A percentile compares a stretch with the other conserved stretches of the same genome.
phyloP scores from a whole-genome alignment of 2,113 vertebrate genomes.

The Panthera uncia region DNA sequence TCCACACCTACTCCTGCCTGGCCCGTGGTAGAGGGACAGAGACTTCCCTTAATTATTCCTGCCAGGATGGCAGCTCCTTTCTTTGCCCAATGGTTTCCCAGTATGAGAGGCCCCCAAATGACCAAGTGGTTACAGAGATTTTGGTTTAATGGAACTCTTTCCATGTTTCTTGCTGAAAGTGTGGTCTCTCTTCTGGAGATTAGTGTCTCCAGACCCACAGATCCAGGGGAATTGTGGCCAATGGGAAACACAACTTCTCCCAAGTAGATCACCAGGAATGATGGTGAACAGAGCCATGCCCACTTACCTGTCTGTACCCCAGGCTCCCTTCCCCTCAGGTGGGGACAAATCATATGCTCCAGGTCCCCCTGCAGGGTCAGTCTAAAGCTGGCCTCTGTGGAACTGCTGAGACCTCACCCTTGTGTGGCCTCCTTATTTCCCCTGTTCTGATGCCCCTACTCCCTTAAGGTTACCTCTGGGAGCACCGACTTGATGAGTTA shows the following conservation, averaged over 20 bases:
- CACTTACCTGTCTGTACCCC: neutral
- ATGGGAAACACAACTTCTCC: neutral
- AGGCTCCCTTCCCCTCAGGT: neutral
- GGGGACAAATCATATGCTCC: accelerated
- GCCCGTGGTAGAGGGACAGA: neutral
- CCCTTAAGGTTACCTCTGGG: neutral
- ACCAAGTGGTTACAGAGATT: neutral
- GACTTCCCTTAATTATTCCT: neutral
- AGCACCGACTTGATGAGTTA: neutral
- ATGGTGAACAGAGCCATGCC: neutral
- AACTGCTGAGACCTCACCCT: neutral
- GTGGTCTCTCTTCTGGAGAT: neutral
- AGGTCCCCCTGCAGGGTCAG: neutral
- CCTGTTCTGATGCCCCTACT: neutral
- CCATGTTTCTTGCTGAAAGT: neutral
- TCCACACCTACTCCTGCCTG: neutral
- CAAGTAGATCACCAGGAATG: neutral
- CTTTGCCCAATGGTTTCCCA: neutral
- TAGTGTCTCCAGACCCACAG: neutral
- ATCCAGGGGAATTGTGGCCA: neutral
- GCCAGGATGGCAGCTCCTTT: neutral
- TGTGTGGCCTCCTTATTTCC: neutral
- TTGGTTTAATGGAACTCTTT: neutral
- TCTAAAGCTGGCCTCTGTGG: neutral
- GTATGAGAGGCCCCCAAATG: neutral